Conservation (phyloP, 1,140 invertebrate species). For the Danaus melanippus region DNA sequence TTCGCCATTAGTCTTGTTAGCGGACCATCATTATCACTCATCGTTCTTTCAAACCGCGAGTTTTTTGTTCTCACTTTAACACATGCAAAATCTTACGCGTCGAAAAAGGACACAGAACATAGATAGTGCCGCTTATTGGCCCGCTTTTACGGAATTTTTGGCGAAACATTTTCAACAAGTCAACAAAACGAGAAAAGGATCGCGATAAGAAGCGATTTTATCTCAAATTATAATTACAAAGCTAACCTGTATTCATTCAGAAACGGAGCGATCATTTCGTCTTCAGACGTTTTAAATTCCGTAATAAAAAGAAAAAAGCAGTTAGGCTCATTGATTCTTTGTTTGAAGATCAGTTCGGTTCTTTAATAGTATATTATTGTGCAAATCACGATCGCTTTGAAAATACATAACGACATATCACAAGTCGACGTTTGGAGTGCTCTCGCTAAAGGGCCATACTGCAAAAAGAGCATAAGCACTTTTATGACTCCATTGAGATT, state of each 20-base stretch:
- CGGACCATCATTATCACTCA: constrained; percentile 32
- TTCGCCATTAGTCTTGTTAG: constrained; percentile 36
- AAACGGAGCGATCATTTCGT: too few relatives aligned
- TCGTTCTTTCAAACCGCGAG: constrained; percentile 13
- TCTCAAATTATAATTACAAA: too few relatives aligned
- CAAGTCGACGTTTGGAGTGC: constrained; percentile 14
- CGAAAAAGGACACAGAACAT: constrained; percentile 5
- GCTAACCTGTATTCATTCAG: too few relatives aligned
- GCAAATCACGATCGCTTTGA: constrained; percentile 26
- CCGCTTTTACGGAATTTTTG: constrained; percentile 8
- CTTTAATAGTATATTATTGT: constrained; percentile 27
- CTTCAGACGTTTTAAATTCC: too few relatives aligned
- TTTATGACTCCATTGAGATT: too few relatives aligned
- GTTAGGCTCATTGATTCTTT: constrained; percentile 30
- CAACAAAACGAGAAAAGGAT: constrained; percentile 4
- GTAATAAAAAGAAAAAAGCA: constrained; percentile 1
- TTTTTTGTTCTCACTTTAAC: constrained; percentile 1
- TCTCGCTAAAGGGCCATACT: too few relatives aligned
- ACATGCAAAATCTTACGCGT: not conserved
- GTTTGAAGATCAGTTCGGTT: constrained; percentile 17
- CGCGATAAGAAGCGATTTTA: constrained; percentile 5
- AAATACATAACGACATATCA: constrained; percentile 29
- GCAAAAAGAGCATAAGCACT: too few relatives aligned
- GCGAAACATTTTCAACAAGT: constrained; percentile 7
- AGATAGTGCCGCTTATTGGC: constrained; percentile 5